phyloP scores from a whole-genome alignment of 2,888 invertebrate genomes.

The Autographa gamma region DNA sequence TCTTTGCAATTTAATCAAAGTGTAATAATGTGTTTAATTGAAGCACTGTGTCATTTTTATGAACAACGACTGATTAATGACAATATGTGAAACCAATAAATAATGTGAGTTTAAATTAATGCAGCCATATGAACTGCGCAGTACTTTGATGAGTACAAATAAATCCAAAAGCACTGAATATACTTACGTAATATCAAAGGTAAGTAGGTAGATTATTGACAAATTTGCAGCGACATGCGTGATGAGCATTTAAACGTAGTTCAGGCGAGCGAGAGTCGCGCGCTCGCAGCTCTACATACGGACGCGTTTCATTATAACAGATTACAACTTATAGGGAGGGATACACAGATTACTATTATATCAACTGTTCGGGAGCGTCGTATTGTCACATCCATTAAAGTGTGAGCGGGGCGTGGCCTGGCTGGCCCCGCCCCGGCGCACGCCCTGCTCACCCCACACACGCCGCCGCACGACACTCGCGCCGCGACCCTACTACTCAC shows the following conservation, averaged over 20 bases:
- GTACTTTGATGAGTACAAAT: too few species aligned
- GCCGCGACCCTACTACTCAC: slow-evolving; percentile 70
- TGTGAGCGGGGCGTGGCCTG: slow-evolving; percentile 74
- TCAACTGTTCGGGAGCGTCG: slow-evolving; percentile 82
- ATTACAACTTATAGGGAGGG: slow-evolving; percentile 76
- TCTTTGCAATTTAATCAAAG: too few species aligned
- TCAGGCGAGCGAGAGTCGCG: slow-evolving; percentile 17
- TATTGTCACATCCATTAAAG: slow-evolving; percentile 88
- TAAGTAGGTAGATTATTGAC: slow-evolving; percentile 8
- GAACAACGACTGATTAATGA: not conserved
- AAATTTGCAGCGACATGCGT: not conserved
- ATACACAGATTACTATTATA: slow-evolving; percentile 84
- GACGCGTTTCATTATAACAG: slow-evolving; percentile 63
- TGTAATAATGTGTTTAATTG: too few species aligned
- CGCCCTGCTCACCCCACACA: slow-evolving; percentile 60
- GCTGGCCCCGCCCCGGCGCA: slow-evolving; percentile 72
- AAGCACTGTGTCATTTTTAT: not conserved
- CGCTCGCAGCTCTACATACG: slow-evolving; percentile 49
- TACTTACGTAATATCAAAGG: not conserved
- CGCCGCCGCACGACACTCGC: slow-evolving; percentile 68
- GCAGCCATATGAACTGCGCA: too few species aligned
- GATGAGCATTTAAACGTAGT: not conserved
- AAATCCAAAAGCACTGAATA: not conserved
- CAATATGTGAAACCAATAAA: not conserved
- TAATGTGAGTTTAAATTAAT: not conserved